Evolutionary conservation across 2,888 invertebrate genomes (phyloP).

Genomic region (Dryocosmus kuriphilus): DNA sequence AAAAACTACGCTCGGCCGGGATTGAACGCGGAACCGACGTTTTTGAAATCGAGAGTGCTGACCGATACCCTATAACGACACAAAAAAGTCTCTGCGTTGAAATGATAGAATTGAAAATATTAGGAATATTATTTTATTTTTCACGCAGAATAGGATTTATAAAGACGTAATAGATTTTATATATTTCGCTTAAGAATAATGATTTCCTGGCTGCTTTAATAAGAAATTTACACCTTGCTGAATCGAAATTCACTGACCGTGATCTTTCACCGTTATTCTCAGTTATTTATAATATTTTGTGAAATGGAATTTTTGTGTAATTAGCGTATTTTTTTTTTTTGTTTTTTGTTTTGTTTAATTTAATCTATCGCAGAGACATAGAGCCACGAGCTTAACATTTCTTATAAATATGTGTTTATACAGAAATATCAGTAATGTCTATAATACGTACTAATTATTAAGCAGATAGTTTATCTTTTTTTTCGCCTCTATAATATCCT

Average conservation of each 20-base stretch:
- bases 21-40: too few relatives aligned
- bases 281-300: neutral
- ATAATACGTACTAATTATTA: neutral
- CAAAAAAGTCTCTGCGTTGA: too few relatives aligned
- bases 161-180: neutral
- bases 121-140: too few relatives aligned
- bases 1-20: too few relatives aligned
- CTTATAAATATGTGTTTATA: neutral
- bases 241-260: neutral
- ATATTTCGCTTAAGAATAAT: too few relatives aligned
- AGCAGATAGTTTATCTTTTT: neutral
- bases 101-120: too few relatives aligned
- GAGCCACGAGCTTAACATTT: neutral
- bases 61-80: too few relatives aligned
- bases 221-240: neutral
- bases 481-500: neutral
- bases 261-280: neutral
- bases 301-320: neutral
- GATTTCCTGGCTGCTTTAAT: too few relatives aligned
- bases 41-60: too few relatives aligned
- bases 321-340: too few relatives aligned
- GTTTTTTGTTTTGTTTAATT: too few relatives aligned
- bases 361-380: too few relatives aligned
- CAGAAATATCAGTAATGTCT: neutral
- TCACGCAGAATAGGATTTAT: neutral